Percentiles rank a stretch among this genome's conserved stretches.
phyloP scores from a whole-genome alignment of 2,888 invertebrate species.

The Gasteruption jaculator region DNA sequence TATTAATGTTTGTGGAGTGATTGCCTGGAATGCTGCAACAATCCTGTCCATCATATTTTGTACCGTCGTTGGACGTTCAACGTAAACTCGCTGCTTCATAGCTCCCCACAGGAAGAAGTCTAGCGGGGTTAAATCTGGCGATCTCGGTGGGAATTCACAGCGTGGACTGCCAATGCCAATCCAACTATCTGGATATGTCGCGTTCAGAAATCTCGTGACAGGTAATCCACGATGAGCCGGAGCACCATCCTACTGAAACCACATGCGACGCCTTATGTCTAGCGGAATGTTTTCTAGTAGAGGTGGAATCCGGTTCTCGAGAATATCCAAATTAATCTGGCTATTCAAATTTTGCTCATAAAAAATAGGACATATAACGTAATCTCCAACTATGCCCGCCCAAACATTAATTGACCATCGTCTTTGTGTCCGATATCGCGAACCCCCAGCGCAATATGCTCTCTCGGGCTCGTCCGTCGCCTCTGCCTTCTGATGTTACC shows the following conservation, averaged over 20 bases:
- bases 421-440: no score
- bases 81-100: not conserved
- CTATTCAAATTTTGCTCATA: not conserved
- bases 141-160: no score
- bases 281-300: conserved; percentile 1
- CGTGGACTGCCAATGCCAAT: not conserved
- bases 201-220: no score
- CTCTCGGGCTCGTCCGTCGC: conserved; percentile 1
- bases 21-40: no score
- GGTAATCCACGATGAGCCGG: not conserved
- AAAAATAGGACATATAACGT: not conserved
- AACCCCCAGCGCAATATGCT: no score
- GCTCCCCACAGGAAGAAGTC: not conserved
- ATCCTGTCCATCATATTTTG: not conserved
- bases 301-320: not conserved
- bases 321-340: not conserved
- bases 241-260: not conserved
- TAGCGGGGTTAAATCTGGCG: not conserved
- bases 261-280: not conserved
- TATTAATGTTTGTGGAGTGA: no score
- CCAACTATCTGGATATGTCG: not conserved
- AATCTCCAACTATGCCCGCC: not conserved
- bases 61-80: not conserved
- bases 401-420: conserved; percentile 2
- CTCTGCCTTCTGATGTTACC: not conserved